phyloP scores from a whole-genome alignment of 2,888 invertebrate genomes.

The Lordiphosa fenestrarum region DNA sequence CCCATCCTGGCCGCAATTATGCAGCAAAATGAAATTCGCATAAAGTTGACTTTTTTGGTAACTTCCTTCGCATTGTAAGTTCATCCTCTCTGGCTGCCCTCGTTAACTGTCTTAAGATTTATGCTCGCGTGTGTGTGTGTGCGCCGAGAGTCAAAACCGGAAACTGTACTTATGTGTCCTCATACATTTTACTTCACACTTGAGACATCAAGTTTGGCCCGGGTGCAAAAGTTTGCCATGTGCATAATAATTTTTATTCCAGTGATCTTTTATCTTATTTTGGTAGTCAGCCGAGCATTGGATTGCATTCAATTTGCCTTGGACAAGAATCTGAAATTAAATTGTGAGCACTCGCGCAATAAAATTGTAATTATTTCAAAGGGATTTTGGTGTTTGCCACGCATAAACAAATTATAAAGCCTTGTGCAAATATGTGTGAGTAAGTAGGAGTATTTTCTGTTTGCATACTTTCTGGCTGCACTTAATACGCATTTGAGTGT shows the following conservation, averaged over 20 bases:
- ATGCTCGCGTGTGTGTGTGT: conserved; percentile 22
- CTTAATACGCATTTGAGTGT: conserved; percentile 44
- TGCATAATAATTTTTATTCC: conserved; percentile 53
- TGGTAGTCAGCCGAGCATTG: conserved; percentile 36
- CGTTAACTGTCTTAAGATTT: conserved; percentile 72
- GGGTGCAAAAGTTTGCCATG: conserved; percentile 54
- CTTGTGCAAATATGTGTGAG: conserved; percentile 49
- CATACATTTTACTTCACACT: conserved; percentile 61
- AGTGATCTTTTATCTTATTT: conserved; percentile 42
- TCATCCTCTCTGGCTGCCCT: conserved; percentile 57
- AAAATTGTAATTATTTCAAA: conserved; percentile 52
- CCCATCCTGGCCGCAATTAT: conserved; percentile 51
- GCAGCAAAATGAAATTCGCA: conserved; percentile 52
- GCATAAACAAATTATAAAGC: conserved; percentile 54
- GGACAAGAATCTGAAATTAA: conserved; percentile 38
- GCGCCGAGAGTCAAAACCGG: conserved; percentile 59
- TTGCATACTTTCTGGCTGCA: conserved; percentile 17
- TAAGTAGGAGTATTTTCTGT: conserved; percentile 17
- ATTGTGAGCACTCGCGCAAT: conserved; percentile 19
- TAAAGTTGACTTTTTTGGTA: conserved; percentile 55
- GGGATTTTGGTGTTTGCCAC: conserved; percentile 45
- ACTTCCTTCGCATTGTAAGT: conserved; percentile 43
- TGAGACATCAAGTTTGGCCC: conserved; percentile 65
- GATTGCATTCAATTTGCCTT: conserved; percentile 52
- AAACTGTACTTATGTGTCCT: conserved; percentile 63